Evolutionary conservation across 2,797 vertebrate genomes (phyloP).

Genomic region (Ceyx erithaca): DNA sequence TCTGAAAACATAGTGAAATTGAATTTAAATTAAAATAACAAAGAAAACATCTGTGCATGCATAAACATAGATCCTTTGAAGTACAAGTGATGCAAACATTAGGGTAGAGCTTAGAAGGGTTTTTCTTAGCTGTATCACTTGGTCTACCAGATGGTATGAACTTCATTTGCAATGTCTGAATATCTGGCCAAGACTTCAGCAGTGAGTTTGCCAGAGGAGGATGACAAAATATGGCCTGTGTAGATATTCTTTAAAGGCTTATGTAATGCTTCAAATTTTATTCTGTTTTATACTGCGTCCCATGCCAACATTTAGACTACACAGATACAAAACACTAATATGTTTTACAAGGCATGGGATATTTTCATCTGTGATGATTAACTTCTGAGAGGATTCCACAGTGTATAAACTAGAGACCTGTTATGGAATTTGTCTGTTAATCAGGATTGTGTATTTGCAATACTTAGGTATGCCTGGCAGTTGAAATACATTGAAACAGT

Average conservation of each 20-base stretch:
- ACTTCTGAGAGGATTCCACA: not conserved
- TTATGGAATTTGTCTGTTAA: not conserved
- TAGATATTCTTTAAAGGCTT: not conserved
- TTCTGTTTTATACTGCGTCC: not conserved
- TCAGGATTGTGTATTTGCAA: not conserved
- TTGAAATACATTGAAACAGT: not conserved
- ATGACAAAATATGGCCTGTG: not conserved
- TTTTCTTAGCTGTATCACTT: not conserved
- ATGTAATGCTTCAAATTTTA: not conserved
- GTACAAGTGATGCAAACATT: not conserved
- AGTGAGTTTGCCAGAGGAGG: not conserved
- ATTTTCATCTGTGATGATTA: not conserved
- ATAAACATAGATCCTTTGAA: not conserved
- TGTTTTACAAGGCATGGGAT: not conserved
- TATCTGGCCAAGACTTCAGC: not conserved
- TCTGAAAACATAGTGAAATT: not conserved
- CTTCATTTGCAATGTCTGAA: not conserved
- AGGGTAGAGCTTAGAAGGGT: not conserved
- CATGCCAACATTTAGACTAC: not conserved
- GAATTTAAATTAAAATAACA: not conserved
- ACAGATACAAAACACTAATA: not conserved
- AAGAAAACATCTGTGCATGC: not conserved
- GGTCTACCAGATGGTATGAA: not conserved
- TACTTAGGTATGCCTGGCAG: not conserved
- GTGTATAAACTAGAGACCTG: not conserved